Conservation (phyloP, 2,888 invertebrate genomes). For the Heteromyza rotundicornis region DNA sequence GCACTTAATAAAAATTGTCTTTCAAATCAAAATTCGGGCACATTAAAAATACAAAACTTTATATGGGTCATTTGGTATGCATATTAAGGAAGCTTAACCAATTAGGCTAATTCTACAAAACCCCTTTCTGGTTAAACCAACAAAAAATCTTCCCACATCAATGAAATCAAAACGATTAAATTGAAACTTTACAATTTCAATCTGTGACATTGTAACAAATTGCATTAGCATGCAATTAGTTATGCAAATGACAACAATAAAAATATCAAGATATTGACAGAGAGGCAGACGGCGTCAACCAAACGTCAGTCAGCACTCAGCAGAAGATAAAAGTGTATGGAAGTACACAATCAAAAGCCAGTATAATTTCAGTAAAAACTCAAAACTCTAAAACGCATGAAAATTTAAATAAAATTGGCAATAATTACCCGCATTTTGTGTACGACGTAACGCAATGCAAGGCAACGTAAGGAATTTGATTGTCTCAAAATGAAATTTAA, state of each 20-base stretch:
- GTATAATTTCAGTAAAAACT: not conserved
- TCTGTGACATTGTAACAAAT: not conserved
- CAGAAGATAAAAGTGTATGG: too few species aligned
- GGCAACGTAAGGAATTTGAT: too few species aligned
- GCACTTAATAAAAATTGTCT: too few species aligned
- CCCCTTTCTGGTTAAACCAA: not conserved
- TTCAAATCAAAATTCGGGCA: too few species aligned
- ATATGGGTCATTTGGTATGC: slow-evolving; percentile 48
- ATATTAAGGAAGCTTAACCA: slow-evolving; percentile 48
- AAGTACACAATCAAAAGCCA: not conserved
- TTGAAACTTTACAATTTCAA: not conserved
- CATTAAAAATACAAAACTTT: too few species aligned
- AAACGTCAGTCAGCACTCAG: too few species aligned
- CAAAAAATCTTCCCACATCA: not conserved
- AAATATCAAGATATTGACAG: not conserved
- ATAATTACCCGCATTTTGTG: not conserved
- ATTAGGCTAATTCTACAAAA: slow-evolving; percentile 44
- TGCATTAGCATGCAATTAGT: not conserved
- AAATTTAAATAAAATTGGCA: not conserved
- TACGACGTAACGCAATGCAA: too few species aligned
- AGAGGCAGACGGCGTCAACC: not conserved
- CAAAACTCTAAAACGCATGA: not conserved
- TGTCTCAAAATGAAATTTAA: too few species aligned
- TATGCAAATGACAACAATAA: slow-evolving; percentile 1
- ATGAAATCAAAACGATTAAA: slow-evolving; percentile 1